phyloP scores from a whole-genome alignment of 1,140 invertebrate genomes.

The Drosophila sproati region DNA sequence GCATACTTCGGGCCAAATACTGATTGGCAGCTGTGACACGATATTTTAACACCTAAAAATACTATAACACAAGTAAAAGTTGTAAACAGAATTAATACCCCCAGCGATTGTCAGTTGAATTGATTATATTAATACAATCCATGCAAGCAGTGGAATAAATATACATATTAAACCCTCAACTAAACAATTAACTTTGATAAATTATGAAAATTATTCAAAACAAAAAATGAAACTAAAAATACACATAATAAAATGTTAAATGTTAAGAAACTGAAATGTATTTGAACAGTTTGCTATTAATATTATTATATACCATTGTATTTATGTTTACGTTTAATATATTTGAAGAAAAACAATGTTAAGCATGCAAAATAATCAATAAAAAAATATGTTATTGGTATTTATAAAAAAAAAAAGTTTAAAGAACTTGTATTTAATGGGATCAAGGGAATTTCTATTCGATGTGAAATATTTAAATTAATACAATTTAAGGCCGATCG shows the following conservation, averaged over 20 bases:
- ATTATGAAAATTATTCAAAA: slow-evolving; percentile 28
- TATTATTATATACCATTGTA: slow-evolving; percentile 69
- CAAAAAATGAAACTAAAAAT: slow-evolving; percentile 18
- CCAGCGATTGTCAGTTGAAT: too few species aligned
- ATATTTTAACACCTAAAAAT: too few species aligned
- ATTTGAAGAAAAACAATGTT: slow-evolving; percentile 45
- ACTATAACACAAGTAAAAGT: slow-evolving; percentile 25
- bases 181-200: slow-evolving; percentile 50
- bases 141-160: slow-evolving; percentile 10
- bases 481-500: too few species aligned
- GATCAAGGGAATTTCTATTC: too few species aligned
- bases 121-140: slow-evolving; percentile 27
- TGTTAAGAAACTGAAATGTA: slow-evolving; percentile 27
- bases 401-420: not conserved
- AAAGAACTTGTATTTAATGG: not conserved
- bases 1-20: slow-evolving; percentile 38
- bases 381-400: slow-evolving; percentile 24
- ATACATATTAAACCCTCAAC: slow-evolving; percentile 25
- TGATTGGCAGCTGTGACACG: not conserved
- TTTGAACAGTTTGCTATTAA: slow-evolving; percentile 57
- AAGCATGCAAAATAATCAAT: slow-evolving; percentile 37
- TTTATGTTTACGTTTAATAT: slow-evolving; percentile 69
- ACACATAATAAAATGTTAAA: slow-evolving; percentile 36
- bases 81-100: slow-evolving; percentile 29
- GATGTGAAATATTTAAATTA: too few species aligned